Evolutionary conservation across 2,113 vertebrate genomes (phyloP).

Genomic region (Nestor notabilis): DNA sequence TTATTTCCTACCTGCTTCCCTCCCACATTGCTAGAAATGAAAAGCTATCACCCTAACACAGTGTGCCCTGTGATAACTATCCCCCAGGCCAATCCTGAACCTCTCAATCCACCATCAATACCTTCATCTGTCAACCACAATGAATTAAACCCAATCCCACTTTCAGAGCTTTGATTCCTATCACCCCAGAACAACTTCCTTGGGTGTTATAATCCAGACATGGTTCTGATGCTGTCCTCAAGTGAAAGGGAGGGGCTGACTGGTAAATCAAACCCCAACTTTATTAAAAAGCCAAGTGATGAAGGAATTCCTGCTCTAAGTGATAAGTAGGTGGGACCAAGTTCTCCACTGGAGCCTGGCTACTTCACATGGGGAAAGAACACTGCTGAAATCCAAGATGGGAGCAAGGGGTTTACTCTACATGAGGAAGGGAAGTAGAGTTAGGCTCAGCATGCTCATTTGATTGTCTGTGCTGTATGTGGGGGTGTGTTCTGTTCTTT

Average conservation of each 20-base stretch:
- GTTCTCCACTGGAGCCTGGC: not conserved
- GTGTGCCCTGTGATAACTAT: not conserved
- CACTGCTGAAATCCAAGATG: not conserved
- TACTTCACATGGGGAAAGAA: not conserved
- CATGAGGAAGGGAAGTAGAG: not conserved
- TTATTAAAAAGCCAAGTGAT: not conserved
- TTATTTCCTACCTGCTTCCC: conserved; percentile 13
- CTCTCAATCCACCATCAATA: conserved; percentile 35
- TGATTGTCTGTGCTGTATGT: not conserved
- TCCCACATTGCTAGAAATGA: not conserved
- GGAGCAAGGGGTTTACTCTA: not conserved
- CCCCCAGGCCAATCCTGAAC: not conserved
- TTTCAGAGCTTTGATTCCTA: conserved; percentile 59
- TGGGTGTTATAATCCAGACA: not conserved
- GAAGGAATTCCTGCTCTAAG: not conserved
- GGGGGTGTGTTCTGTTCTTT: not conserved
- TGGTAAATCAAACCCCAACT: not conserved
- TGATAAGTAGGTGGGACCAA: not conserved
- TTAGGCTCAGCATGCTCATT: not conserved
- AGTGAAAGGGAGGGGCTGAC: conserved; percentile 17
- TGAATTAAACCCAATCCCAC: conserved; percentile 54
- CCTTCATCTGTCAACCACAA: conserved; percentile 33
- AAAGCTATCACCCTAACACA: not conserved
- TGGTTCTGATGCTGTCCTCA: conserved; percentile 36
- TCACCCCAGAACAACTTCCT: conserved; percentile 35